Evolutionary conservation across 2,888 invertebrate species (phyloP).

Genomic region (Trissolcus brochymenae): DNA sequence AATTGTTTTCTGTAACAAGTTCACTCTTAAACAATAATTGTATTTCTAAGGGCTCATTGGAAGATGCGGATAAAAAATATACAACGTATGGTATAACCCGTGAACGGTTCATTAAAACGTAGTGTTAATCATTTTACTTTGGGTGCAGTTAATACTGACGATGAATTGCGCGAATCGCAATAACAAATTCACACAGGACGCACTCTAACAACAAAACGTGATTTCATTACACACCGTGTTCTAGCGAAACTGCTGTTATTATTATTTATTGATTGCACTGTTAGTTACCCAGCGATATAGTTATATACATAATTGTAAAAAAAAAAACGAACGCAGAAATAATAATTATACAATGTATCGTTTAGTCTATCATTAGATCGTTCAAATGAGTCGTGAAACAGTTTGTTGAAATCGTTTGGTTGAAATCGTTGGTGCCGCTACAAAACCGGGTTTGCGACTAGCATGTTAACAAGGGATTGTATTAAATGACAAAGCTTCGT

Average conservation of each 20-base stretch:
- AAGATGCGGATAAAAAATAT: conserved; percentile 38
- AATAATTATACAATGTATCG: conserved; percentile 16
- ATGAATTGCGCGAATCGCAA: conserved; percentile 47
- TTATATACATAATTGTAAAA: conserved; percentile 16
- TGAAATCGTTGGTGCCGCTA: conserved; percentile 10
- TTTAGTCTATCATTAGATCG: conserved; percentile 10
- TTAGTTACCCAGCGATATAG: conserved; percentile 39
- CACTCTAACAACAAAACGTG: conserved; percentile 28
- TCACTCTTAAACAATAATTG: conserved; percentile 36
- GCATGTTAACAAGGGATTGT: conserved; percentile 35
- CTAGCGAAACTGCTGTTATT: not conserved
- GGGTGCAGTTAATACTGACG: conserved; percentile 55
- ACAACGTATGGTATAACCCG: conserved; percentile 27
- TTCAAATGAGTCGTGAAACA: conserved; percentile 16
- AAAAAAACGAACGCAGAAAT: conserved; percentile 16
- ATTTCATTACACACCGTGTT: conserved; percentile 9
- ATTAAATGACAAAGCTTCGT: conserved; percentile 40
- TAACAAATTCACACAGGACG: conserved; percentile 31
- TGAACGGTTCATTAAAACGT: conserved; percentile 34
- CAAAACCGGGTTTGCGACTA: conserved; percentile 48
- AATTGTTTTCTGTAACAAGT: conserved; percentile 41
- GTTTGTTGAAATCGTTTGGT: conserved; percentile 3
- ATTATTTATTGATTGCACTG: conserved; percentile 47
- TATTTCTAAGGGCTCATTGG: conserved; percentile 23
- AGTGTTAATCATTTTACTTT: conserved; percentile 47